A percentile compares a stretch with the other conserved stretches of the same genome.
Conservation (phyloP, 1,140 invertebrate species). For the Laupala kohalensis region DNA sequence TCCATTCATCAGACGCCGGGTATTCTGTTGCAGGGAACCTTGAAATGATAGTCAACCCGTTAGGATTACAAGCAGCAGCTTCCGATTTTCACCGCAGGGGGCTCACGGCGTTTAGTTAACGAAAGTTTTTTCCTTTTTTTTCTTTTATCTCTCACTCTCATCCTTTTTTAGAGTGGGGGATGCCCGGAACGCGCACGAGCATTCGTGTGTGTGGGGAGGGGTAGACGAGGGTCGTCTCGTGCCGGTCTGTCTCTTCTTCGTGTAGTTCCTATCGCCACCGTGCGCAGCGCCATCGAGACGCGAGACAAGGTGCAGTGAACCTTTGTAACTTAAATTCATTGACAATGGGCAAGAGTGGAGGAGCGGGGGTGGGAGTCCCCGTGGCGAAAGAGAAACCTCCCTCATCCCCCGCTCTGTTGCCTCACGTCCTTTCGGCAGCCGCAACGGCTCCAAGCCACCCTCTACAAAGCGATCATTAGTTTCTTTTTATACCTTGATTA, state of each 20-base stretch:
- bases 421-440: too few species aligned
- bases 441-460: neutral
- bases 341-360: neutral
- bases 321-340: neutral
- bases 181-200: neutral
- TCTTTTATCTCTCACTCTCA: neutral
- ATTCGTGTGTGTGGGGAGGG: neutral
- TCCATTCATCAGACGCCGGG: neutral
- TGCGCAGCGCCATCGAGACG: neutral
- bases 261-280: too few species aligned
- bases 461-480: neutral
- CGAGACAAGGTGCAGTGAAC: neutral
- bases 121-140: neutral
- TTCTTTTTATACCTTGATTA: neutral
- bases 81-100: neutral
- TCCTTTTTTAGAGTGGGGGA: neutral
- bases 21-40: neutral
- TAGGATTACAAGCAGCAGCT: neutral
- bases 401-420: neutral
- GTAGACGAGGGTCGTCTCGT: neutral
- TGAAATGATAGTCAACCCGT: neutral
- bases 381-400: neutral
- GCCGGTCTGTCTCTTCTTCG: neutral
- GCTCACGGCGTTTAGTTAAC: neutral
- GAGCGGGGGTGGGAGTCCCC: too few species aligned